phyloP scores from a whole-genome alignment of 1,140 invertebrate species.

The Sesamia nonagrioides region DNA sequence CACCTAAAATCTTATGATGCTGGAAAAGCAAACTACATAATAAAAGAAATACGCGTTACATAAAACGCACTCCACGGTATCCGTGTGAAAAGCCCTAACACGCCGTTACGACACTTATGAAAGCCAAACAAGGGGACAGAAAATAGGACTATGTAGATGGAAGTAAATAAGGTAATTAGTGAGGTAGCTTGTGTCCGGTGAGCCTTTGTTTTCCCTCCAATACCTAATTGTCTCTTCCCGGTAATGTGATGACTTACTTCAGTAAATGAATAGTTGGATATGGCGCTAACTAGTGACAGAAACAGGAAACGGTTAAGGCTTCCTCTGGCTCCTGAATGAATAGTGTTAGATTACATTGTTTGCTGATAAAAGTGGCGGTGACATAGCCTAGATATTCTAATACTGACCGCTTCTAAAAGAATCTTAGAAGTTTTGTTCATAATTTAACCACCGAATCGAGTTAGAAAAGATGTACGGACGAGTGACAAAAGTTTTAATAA shows the following conservation, averaged over 20 bases:
- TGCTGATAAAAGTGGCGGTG: background rate
- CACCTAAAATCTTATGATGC: background rate
- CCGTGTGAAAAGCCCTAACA: conserved; percentile 20
- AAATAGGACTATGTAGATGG: conserved; percentile 38
- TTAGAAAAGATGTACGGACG: no score
- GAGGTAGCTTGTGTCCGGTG: conserved; percentile 20
- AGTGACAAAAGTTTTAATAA: no score
- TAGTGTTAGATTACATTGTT: background rate
- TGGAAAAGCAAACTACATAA: background rate
- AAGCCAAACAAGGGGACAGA: conserved; percentile 50
- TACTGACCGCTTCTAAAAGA: no score
- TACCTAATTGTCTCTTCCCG: conserved; percentile 29
- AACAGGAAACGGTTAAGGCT: background rate
- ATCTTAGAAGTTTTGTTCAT: no score
- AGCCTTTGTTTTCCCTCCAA: conserved; percentile 35
- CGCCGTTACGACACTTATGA: conserved; percentile 47
- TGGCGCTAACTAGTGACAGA: background rate
- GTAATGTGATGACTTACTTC: conserved; percentile 36
- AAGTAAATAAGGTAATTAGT: conserved; percentile 55
- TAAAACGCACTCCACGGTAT: background rate
- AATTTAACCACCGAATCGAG: no score
- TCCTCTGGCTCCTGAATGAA: background rate
- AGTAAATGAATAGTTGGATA: conserved; percentile 9
- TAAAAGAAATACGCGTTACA: background rate
- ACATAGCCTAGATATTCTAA: background rate